Base-by-base conservation (phyloP, 37 sponge, comb jelly and placozoan genomes). In the Bolinopsis microptera region DNA sequence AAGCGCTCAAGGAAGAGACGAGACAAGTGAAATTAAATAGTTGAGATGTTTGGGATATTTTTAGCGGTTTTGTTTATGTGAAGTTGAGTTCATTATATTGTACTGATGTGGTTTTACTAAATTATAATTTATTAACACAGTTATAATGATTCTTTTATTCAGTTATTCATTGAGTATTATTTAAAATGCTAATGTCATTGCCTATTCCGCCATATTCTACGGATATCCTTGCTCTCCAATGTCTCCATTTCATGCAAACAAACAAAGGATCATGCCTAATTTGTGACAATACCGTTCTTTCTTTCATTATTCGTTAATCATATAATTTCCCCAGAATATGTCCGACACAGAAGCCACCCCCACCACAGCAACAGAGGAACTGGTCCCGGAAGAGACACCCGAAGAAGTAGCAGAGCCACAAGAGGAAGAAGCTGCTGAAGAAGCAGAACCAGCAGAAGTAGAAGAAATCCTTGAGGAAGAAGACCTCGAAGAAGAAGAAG, bases 261-360 rank as follows among this genome's bases (percentile, higher is more conserved):
- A n/a, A n/a, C n/a, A n/a, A n/a, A n/a, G n/a, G n/a, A n/a, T n/a
- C n/a, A n/a, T n/a, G n/a, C n/a, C n/a, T n/a, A n/a, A n/a, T n/a
- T n/a, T n/a, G n/a, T n/a, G n/a, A 18, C 68, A 67, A 67, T 67
- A 22, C 68, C 68, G 18, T 18, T 18, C 68, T 67, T 67, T 18
- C 68, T 22, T 22, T 22, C 68, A 18, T 67, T 67, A 18, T 18
- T 67, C 68, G 18, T 67, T 67, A 13, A 67, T 13, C 61, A 5
- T 48, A 48, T 13, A 48, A 48, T 48, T 48, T 48, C 13, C 61
- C 61, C 3, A 21, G 13, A 28, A 9, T 23, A 77, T 77, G 80
- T 77, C 80, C 0, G 80, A 77, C 1, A 18, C 32, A 16, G 80
- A 31, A 77, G 80, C 80, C 80, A 77, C 80, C 9, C 80, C 80